phyloP scores from a whole-genome alignment of 2,888 invertebrate genomes.

The Drosophila engyochracea region DNA sequence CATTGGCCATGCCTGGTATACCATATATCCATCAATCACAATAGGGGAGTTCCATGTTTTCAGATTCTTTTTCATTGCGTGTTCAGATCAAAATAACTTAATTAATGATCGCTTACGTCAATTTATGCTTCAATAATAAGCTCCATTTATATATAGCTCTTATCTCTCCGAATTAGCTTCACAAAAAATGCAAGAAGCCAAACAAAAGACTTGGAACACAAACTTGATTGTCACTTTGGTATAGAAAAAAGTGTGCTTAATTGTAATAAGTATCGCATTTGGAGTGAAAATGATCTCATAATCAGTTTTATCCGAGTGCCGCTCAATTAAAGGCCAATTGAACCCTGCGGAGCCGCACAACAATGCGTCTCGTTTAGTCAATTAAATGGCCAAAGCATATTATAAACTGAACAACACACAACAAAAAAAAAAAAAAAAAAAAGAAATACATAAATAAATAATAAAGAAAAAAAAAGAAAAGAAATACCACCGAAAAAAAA shows the following conservation, averaged over 20 bases:
- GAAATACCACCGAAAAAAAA: conserved; percentile 16
- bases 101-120: conserved; percentile 14
- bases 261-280: conserved; percentile 12
- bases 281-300: conserved; percentile 38
- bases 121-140: conserved; percentile 15
- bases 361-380: conserved; percentile 45
- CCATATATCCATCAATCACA: background rate
- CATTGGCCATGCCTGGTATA: background rate
- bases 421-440: background rate
- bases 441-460: background rate
- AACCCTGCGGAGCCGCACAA: conserved; percentile 45
- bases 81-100: background rate
- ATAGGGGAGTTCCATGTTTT: background rate
- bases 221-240: conserved; percentile 32
- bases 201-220: conserved; percentile 43
- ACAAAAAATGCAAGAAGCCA: background rate
- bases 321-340: conserved; percentile 56
- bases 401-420: conserved; percentile 21
- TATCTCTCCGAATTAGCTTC: conserved; percentile 6
- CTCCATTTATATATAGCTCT: conserved; percentile 10
- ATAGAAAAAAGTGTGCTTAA: conserved; percentile 10
- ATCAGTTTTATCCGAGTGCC: conserved; percentile 13
- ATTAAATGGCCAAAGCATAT: conserved; percentile 39
- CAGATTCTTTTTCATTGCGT: background rate
- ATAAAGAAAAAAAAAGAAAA: background rate